Evolutionary conservation across 2,113 vertebrate genomes (phyloP), one percentile per base, ranked within the genome.

Genomic region (Calyptomena viridis): DNA sequence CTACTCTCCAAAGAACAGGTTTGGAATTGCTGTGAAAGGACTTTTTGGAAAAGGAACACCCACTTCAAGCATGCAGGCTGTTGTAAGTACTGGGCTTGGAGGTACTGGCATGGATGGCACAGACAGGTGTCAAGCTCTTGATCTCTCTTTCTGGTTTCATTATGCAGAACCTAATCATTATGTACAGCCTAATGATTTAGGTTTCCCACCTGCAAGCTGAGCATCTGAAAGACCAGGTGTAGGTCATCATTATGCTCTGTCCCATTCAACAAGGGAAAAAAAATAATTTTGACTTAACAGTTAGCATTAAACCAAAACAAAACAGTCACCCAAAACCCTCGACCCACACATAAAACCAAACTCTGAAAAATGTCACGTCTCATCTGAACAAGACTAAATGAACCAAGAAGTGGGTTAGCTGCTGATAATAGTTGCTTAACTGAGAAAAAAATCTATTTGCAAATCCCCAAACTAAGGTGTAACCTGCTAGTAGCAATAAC

Each of bases 381-480:
- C 49, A 52, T 67, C 27, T 53, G 37, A 89, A n/a, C 28, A 84
- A 84, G 37, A 64, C 35, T 69, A 68, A 64, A 91, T 73, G 52
- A 86, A 72, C 6, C 5, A 68, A 84, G 52, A 79, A 47, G 35
- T 14, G 11, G 9, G 14, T 76, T 87, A 85, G 35, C 16, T 76
- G 71, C 67, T 49, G 44, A 73, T 52, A n/a, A 44, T 8, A 72
- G 12, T 20, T 72, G 52, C 78, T 73, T 91, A 83, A 79, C 14
- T 72, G 49, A 66, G 72, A 85, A 82, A 84, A 80, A 5, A 3
- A 94, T 16, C 42, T 64, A 14, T 49, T 71, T 77, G 55, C 58
- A 94, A 94, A 90, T 83, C n/a, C 55, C 37, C 28, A 71, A 80
- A 76, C 46, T 62, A 90, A 94, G 88, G 71, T 73, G 92, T 73